Percentiles rank a stretch among this genome's conserved stretches.
Conservation (phyloP, 2,113 vertebrate genomes). For the Corvus hawaiiensis region DNA sequence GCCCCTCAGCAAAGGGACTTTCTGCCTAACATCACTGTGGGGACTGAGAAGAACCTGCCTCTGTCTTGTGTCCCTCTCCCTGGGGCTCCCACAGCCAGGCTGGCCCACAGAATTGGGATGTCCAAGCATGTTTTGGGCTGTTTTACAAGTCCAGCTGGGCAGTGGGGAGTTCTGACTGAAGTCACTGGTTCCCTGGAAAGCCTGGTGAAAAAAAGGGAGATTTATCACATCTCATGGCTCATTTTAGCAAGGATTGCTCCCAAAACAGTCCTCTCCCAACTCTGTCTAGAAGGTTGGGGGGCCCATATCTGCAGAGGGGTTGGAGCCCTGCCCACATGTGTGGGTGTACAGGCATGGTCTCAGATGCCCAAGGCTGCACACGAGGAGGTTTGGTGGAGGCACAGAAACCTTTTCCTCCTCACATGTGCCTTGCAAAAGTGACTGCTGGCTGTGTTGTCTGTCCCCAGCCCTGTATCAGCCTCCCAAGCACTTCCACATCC, state of each 20-base stretch:
- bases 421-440: background rate
- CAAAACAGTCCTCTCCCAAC: background rate
- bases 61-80: background rate
- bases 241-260: background rate
- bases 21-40: background rate
- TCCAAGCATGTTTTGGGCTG: fast-evolving
- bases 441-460: background rate
- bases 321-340: fast-evolving
- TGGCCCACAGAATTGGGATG: too few species aligned
- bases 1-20: background rate
- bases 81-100: background rate
- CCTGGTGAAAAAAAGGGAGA: background rate
- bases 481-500: background rate
- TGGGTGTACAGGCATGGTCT: fast-evolving
- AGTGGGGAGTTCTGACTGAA: background rate
- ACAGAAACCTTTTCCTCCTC: background rate
- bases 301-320: background rate
- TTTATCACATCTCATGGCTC: background rate
- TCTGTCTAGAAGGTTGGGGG: background rate
- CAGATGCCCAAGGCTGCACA: background rate
- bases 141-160: background rate
- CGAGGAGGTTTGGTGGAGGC: background rate
- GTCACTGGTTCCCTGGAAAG: background rate
- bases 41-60: background rate
- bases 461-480: background rate